These are phyloP conservation scores for Marmota monax DNA, from an alignment of 2,113 vertebrate species.

Conservation along the genomic window DNA sequence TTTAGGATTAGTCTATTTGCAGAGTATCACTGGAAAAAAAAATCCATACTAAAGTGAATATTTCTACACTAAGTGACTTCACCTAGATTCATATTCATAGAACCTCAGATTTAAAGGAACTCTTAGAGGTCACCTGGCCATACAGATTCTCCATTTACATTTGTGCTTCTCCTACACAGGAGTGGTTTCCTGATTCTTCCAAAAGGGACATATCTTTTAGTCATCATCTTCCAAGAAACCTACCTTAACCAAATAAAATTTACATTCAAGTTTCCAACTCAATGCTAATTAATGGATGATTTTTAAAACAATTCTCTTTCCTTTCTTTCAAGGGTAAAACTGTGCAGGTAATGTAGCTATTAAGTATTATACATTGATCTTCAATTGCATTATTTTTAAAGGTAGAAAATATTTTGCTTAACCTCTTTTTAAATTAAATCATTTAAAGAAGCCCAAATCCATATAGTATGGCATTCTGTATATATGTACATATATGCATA, in stretches of 20 bases:
- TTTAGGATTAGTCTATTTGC: not conserved
- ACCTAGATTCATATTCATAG: not conserved
- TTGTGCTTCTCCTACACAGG: not conserved
- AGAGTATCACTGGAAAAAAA: not conserved
- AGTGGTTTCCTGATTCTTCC: not conserved
- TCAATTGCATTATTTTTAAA: conserved; percentile 8
- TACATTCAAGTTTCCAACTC: not conserved
- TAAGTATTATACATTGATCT: not conserved
- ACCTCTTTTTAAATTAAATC: conserved; percentile 3
- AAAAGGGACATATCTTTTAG: not conserved
- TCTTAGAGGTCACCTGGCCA: not conserved
- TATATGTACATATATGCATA: not conserved
- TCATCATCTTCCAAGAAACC: not conserved
- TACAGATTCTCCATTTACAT: not conserved
- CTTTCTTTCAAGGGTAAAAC: not conserved
- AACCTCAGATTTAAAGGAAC: not conserved
- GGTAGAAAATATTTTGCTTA: not conserved
- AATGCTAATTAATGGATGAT: not conserved
- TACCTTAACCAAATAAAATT: conserved; percentile 6
- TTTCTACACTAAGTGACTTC: not conserved
- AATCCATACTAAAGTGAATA: not conserved
- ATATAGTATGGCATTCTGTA: not conserved
- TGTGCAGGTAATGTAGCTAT: not conserved
- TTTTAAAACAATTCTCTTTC: not conserved
- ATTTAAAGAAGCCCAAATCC: not conserved